Evolutionary conservation across 2,797 vertebrate genomes (phyloP).

Genomic region (Macrochelys suwanniensis): DNA sequence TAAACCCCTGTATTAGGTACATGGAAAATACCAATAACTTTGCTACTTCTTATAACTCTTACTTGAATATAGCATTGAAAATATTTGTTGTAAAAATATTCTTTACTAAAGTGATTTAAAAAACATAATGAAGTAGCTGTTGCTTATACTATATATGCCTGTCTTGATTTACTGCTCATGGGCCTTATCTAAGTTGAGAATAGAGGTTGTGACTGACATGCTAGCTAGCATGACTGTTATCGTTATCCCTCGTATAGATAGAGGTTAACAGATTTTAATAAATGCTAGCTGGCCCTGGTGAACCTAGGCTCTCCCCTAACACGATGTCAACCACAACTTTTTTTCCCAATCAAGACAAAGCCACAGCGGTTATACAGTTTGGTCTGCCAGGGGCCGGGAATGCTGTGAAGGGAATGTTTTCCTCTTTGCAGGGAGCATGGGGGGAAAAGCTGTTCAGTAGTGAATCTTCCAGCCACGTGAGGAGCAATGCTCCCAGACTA

Average conservation of each 20-base stretch:
- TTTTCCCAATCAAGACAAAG: neutral
- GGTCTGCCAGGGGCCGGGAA: neutral
- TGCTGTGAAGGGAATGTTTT: too few species aligned
- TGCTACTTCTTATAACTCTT: neutral
- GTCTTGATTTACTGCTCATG: neutral
- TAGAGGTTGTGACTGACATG: neutral
- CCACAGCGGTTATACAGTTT: neutral
- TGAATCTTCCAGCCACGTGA: neutral
- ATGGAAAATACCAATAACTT: neutral
- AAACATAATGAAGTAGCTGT: neutral
- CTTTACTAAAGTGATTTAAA: neutral
- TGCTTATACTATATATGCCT: neutral
- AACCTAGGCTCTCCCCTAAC: neutral
- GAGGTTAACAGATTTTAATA: neutral
- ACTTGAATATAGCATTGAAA: neutral
- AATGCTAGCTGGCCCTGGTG: neutral
- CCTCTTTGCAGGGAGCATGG: neutral
- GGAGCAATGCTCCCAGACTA: neutral
- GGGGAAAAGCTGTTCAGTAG: neutral
- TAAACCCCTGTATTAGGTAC: neutral
- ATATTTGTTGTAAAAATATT: neutral
- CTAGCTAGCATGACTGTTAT: neutral
- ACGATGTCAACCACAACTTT: neutral
- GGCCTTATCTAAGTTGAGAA: neutral
- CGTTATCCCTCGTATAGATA: neutral